A percentile compares a stretch with the other conserved stretches of the same genome.
phyloP scores from a whole-genome alignment of 2,113 vertebrate genomes.

The Peromyscus polionotus region DNA sequence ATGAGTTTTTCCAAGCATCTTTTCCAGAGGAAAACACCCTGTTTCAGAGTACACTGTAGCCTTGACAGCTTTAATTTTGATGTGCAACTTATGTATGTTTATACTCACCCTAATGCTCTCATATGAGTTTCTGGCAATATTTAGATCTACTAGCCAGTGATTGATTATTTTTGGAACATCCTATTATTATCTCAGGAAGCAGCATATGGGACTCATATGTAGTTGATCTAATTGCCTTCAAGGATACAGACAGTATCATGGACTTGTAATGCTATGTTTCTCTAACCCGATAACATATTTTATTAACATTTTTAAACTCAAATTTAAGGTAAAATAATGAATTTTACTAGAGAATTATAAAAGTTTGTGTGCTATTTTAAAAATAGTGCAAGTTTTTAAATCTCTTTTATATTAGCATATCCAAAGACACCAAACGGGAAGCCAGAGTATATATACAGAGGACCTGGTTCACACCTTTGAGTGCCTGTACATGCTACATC shows the following conservation, averaged over 20 bases:
- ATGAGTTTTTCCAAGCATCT: background rate
- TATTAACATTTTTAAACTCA: too few species aligned
- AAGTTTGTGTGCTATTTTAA: background rate
- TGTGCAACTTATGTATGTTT: background rate
- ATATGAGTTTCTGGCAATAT: background rate
- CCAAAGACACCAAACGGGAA: background rate
- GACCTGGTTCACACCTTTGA: background rate
- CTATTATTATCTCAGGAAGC: background rate
- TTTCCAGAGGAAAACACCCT: background rate
- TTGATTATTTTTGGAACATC: background rate
- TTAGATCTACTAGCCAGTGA: background rate
- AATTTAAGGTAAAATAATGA: background rate
- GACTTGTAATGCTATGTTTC: background rate
- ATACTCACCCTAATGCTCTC: background rate
- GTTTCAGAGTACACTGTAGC: background rate
- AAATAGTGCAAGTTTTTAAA: background rate
- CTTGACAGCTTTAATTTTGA: background rate
- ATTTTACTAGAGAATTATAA: background rate
- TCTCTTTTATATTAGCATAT: background rate
- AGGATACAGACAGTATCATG: background rate
- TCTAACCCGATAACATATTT: background rate
- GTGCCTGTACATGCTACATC: too few species aligned
- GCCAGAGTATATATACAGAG: background rate
- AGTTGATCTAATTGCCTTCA: background rate
- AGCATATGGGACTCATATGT: background rate